Evolutionary conservation across 2,113 vertebrate genomes (phyloP).

Genomic region (Zapus hudsonius): DNA sequence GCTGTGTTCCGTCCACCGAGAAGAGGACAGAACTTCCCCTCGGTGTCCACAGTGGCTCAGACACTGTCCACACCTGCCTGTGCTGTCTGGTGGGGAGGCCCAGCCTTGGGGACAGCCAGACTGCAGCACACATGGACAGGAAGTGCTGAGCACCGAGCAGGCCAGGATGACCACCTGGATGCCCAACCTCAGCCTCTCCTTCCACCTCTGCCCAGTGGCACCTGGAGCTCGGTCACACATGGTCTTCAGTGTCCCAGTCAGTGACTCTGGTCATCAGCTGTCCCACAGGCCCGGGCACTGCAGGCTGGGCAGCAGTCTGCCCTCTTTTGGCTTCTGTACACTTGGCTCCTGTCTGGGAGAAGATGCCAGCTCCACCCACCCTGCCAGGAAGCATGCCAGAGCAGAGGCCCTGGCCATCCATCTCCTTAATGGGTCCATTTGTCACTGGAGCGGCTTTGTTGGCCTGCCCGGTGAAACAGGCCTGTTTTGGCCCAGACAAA

Average conservation of each 20-base stretch:
- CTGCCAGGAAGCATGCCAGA: neutral
- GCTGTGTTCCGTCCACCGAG: neutral
- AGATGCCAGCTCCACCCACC: neutral
- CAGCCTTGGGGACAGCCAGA: neutral
- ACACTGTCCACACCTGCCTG: neutral
- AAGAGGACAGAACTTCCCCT: neutral
- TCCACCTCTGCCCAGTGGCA: neutral
- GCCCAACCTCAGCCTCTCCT: accelerated
- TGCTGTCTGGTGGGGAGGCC: accelerated
- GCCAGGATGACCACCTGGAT: accelerated
- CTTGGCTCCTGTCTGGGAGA: neutral
- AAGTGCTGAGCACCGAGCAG: accelerated
- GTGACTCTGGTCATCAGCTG: neutral
- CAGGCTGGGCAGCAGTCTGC: neutral
- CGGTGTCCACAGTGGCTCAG: neutral
- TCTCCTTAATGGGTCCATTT: slow-evolving; percentile 83
- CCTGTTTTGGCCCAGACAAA: slow-evolving; percentile 65
- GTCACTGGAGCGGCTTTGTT: slow-evolving; percentile 74
- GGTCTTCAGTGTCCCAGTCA: accelerated
- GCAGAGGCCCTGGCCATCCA: slow-evolving; percentile 69
- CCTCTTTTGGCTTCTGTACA: neutral
- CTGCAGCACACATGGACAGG: neutral
- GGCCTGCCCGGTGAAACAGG: slow-evolving; percentile 60
- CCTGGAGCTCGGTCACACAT: accelerated
- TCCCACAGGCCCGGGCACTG: neutral